Conservation (phyloP, 2,797 vertebrate species). For the Anas flavirostris region DNA sequence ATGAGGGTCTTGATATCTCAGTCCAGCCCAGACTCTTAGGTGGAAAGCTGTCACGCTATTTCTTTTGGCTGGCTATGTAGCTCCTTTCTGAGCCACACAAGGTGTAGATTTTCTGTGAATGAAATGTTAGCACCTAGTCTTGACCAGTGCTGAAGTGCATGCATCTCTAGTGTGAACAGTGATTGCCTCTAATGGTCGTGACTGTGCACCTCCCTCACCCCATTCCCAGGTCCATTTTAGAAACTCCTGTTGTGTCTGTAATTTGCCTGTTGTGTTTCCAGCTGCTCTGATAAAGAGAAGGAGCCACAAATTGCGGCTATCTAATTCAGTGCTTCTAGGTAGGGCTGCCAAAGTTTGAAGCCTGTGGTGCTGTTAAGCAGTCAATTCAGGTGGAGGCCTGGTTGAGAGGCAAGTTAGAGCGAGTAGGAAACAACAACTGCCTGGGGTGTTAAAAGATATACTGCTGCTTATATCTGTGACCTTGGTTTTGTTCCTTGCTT, state of each 20-base stretch:
- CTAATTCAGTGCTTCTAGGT: not conserved
- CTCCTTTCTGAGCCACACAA: not conserved
- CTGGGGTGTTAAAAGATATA: conserved; percentile 24
- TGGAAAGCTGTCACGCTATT: not conserved
- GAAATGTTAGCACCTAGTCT: not conserved
- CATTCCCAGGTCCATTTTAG: not conserved
- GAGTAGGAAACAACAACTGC: conserved; percentile 48
- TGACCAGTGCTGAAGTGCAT: not conserved
- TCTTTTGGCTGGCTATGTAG: not conserved
- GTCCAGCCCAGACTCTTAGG: not conserved
- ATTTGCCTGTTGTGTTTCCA: conserved; percentile 19
- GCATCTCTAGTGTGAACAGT: not conserved
- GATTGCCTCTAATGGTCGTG: not conserved
- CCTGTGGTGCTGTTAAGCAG: conserved; percentile 42
- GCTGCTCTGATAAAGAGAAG: conserved; percentile 4
- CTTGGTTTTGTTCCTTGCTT: not conserved
- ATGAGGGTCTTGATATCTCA: not conserved
- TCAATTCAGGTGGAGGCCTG: not conserved
- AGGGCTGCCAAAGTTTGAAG: conserved; percentile 29
- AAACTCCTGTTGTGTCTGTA: not conserved
- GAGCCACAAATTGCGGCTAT: not conserved
- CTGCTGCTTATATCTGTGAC: conserved; percentile 28
- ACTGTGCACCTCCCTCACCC: not conserved
- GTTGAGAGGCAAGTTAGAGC: not conserved
- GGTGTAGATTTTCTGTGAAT: not conserved